Evolutionary conservation across 2,113 vertebrate genomes (phyloP), one percentile per base, ranked within the genome.

Genomic region (Syrmaticus mikado): DNA sequence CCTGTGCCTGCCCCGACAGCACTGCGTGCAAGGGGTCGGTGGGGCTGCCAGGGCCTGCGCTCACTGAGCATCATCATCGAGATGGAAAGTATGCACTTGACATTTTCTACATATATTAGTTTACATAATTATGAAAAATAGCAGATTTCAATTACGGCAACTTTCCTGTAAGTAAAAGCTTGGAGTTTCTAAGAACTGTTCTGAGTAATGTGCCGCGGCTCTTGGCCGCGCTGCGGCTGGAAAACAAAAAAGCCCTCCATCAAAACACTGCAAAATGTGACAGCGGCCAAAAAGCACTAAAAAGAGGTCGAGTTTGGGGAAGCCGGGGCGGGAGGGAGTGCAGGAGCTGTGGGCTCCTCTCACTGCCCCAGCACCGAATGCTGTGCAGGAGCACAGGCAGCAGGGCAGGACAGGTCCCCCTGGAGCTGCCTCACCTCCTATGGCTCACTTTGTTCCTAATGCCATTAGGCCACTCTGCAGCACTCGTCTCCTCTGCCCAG

Each of bases 141-240:
- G 79, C 3, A 8, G 5, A 65, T 36, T 81, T 74, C 79, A 68
- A 11, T 19, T 75, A 22, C 85, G 61, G 55, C 78, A 28, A 22
- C 72, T 48, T 94, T 92, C 81, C 92, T 78, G 68, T 87, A 68
- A 95, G 82, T 52, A 55, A 72, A 80, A 68, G 55, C 34, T 11
- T 3, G 57, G 10, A 27, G 82, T 34, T 95, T 76, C 93, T 83
- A 70, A 76, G 83, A 96, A 94, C 13, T 25, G 1, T 1, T 82
- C 61, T 95, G 94, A 93, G 57, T 93, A 57, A 93, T 60, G 80
- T 11, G 60, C 40, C 24, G 6, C 18, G 6, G 68, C 79, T 8
- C 50, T 73, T 83, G 93, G 82, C 88, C 36, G 48, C 2, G 17
- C 14, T 19, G 13, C 0, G 21, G 36, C 52, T 46, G 76, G 52